These are phyloP conservation scores for Atlantisia rogersi DNA, from an alignment of 2,113 vertebrate genomes.

Conservation along the genomic window DNA sequence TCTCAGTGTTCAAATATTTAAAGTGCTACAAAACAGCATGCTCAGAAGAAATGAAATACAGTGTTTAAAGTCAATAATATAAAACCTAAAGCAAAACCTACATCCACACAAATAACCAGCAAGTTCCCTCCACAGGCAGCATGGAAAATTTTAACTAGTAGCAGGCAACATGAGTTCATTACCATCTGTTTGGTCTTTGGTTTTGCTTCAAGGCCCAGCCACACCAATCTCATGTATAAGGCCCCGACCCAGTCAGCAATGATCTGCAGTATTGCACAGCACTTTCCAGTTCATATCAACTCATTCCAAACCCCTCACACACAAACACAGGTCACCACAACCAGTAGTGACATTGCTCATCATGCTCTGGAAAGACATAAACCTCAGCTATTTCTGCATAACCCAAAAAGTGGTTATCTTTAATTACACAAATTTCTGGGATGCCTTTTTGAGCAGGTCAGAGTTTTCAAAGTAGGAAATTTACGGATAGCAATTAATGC, in stretches of 20 bases:
- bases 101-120: not conserved
- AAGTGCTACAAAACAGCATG: not conserved
- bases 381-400: not conserved
- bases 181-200: not conserved
- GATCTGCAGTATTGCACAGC: not conserved
- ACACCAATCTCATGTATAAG: fast-evolving
- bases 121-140: not conserved
- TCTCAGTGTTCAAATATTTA: not conserved
- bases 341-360: not conserved
- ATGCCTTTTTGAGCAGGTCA: not conserved
- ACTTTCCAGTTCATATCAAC: not conserved
- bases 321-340: not conserved
- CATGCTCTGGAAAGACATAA: not conserved
- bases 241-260: not conserved
- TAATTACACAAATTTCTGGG: not conserved
- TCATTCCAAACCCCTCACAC: not conserved
- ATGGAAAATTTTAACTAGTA: not conserved
- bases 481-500: not conserved
- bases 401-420: not conserved
- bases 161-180: not conserved
- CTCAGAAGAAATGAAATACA: not conserved
- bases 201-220: not conserved
- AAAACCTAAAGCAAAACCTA: not conserved
- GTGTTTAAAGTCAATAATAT: not conserved
- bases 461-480: not conserved